Evolutionary conservation across 2,797 vertebrate genomes (phyloP).

Genomic region (Aeoliscus strigatus): DNA sequence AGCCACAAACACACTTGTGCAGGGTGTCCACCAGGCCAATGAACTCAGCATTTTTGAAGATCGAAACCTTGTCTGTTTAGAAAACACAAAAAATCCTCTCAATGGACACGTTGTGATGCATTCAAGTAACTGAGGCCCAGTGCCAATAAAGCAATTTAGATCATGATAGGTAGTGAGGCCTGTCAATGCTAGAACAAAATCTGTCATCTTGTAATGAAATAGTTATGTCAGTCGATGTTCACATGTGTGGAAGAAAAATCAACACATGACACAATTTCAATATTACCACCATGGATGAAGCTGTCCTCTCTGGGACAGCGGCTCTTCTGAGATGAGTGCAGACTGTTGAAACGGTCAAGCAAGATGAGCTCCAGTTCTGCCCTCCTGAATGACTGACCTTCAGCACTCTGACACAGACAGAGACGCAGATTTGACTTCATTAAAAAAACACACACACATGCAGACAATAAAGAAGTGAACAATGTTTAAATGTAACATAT

Average conservation of each 20-base stretch:
- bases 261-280: background rate
- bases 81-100: too few relatives aligned
- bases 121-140: too few relatives aligned
- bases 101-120: too few relatives aligned
- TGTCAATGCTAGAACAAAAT: too few relatives aligned
- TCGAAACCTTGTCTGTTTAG: constrained; percentile 50
- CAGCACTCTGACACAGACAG: constrained; percentile 67
- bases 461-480: too few relatives aligned
- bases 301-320: constrained; percentile 31
- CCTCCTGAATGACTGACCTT: constrained; percentile 71
- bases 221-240: too few relatives aligned
- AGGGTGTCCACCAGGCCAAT: constrained; percentile 70
- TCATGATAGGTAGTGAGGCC: too few relatives aligned
- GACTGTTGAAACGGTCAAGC: constrained; percentile 71
- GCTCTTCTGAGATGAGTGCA: constrained; percentile 65
- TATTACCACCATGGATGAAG: constrained; percentile 39
- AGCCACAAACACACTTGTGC: constrained; percentile 71
- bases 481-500: too few relatives aligned
- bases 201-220: too few relatives aligned
- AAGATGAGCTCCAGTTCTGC: constrained; percentile 81
- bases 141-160: too few relatives aligned
- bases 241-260: too few relatives aligned
- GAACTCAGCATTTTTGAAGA: constrained; percentile 68
- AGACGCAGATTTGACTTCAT: constrained; percentile 2
- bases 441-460: too few relatives aligned